Base-by-base conservation (phyloP, 2,797 vertebrate species). In the Mormyrus hasselquistii region DNA sequence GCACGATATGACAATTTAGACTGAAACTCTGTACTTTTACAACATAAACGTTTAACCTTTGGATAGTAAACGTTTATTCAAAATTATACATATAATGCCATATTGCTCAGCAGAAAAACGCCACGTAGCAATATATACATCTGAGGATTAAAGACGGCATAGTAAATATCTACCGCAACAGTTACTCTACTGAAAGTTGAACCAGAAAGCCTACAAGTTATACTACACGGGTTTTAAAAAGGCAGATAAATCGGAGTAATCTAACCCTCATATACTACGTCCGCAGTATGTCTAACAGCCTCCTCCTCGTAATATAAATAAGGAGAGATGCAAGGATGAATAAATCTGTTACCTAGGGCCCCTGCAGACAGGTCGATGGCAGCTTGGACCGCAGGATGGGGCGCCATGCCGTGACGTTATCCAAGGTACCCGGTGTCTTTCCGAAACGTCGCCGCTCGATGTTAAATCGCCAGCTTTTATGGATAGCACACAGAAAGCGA, bases 291-390 rank as follows among this genome's bases (percentile, higher is more conserved):
- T 62, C 34, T 41, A 44, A 79, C 73, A 79, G 14, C 73, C 59
- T 25, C 8, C 7, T 62, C 8, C 59, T 62, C 59, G 12, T 4
- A 57, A 38, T 41, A 55, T 41, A 29, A 55, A 29, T 55, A 38
- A 38, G 52, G 5, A 6, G 25, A 87, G 29, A 69, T 25, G 53
- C 14, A 38, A 16, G 12, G 14, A 34, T n/a, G 16, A 22, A 38
- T 73, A 34, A 50, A 52, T 52, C n/a, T 84, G 82, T 96, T 96
- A 99, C 98, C 98, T 95, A 98, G 93, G n/a, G 99, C 98, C 91
- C 99, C 99, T 9, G 98, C 97, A 12, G 97, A 97, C 88, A 99
- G 97, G 94, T 99, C 99, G 52, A 99, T 98, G 85, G 95, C 91
- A 91, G 98, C 99, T 93, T 99, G 99, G 91, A 99, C 91, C 76